These are phyloP conservation scores for Thaleichthys pacificus DNA, from an alignment of 2,797 vertebrate species.

Conservation along the genomic window DNA sequence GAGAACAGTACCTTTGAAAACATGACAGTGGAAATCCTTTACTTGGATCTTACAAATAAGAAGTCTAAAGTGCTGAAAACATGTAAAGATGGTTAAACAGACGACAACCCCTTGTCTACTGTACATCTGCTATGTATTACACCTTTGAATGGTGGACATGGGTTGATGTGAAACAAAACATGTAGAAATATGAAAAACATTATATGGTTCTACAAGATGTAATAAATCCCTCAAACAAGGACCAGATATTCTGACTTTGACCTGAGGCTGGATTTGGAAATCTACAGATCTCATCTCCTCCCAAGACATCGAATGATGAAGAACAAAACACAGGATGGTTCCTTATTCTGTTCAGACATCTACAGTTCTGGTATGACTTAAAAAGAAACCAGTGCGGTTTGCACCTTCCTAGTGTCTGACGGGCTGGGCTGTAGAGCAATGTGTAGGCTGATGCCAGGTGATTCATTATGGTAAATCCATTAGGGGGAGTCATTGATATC, in stretches of 20 bases:
- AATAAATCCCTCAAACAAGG: no score
- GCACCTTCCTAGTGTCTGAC: no score
- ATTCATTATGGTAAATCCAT: slow-evolving; percentile 70
- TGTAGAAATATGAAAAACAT: no score
- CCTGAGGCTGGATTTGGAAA: no score
- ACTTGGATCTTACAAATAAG: neutral
- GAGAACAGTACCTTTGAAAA: neutral
- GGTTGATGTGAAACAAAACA: no score
- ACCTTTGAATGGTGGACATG: no score
- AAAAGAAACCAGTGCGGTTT: neutral
- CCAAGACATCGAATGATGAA: no score
- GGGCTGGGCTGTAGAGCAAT: neutral
- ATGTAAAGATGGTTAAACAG: neutral
- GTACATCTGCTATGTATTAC: no score
- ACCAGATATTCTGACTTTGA: no score
- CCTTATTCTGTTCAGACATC: neutral
- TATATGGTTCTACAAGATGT: no score
- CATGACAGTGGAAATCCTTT: neutral
- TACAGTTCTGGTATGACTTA: neutral
- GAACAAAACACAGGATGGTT: neutral
- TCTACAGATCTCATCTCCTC: no score
- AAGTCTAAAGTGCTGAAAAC: neutral
- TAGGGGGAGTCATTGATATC: slow-evolving; percentile 67
- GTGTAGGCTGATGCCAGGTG: slow-evolving; percentile 50
- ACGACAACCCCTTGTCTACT: no score